Base-by-base conservation (phyloP, 1,140 invertebrate genomes). In the Drosophila takahashii region DNA sequence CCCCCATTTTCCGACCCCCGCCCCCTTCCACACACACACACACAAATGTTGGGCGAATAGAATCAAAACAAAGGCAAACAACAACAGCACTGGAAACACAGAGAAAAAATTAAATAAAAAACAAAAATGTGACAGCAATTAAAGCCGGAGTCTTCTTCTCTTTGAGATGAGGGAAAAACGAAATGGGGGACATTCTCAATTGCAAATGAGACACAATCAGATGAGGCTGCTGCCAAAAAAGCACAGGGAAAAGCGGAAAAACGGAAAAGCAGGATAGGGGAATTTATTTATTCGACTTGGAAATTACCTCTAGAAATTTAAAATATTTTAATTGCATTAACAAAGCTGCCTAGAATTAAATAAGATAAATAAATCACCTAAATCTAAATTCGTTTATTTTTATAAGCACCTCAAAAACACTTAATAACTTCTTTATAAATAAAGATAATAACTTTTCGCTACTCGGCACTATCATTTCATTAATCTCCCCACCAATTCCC, bases 111-210 rank as follows among this genome's bases (percentile, higher is more conserved):
- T 39, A 45, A 52, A 57, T 44, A 52, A 34, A 65, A 51, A 72
- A 53, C 4, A 36, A 74, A 62, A 74, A 50, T 79, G 67, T 73
- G 69, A 50, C 79, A 84, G 72, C 79, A 81, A 81, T 81, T 81
- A 83, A 81, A 83, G 73, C 16, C 32, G 56, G 15, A 29, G 54
- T 39, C 22, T 51, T 39, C 22, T 51, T 47, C 50, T 36, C 10
- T 50, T 50, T 60, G 10, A 56, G 53, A 18, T n/a, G 13, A 26
- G 13, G 13, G 32, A 18, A 39, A 27, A 39, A 29, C 7, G 0
- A 32, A 48, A 29, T 32, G 47, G 48, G 36, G 7, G 34, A 61
- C 59, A 61, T 61, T 61, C 53, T 71, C 45, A 42, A 50, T 57
- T 72, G 69, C 69, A 72, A 72, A 72, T 72, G 69, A 71, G 69